Conservation (phyloP, 2,797 vertebrate genomes). For the Rhinogobio ventralis region DNA sequence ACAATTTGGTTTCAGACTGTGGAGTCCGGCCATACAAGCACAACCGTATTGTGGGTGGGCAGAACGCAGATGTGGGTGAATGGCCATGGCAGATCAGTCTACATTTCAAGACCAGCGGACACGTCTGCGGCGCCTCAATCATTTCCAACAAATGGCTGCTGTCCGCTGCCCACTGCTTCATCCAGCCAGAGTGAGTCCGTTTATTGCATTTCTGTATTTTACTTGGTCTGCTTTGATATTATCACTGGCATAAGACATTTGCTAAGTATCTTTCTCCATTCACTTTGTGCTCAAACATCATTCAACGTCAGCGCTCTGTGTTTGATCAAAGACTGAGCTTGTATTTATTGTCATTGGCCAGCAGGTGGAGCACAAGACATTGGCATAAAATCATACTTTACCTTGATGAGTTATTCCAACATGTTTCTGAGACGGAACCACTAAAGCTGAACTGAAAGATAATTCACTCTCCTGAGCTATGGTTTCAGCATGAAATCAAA, state of each 20-base stretch:
- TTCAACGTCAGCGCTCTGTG: neutral
- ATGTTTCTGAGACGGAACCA: neutral
- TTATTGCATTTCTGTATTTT: neutral
- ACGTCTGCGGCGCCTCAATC: slow-evolving; percentile 80
- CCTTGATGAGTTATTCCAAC: slow-evolving; percentile 6
- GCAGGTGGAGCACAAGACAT: slow-evolving; percentile 79
- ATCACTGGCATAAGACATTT: neutral
- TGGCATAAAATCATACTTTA: slow-evolving; percentile 56
- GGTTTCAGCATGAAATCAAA: slow-evolving; percentile 27
- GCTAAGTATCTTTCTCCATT: neutral
- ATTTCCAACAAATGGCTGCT: slow-evolving; percentile 79
- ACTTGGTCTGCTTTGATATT: neutral
- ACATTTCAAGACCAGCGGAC: slow-evolving; percentile 68
- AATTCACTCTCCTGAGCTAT: slow-evolving; percentile 9
- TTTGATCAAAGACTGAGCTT: slow-evolving; percentile 6
- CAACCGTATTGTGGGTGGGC: slow-evolving; percentile 83
- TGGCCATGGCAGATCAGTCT: slow-evolving; percentile 88
- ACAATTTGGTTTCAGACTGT: slow-evolving; percentile 69
- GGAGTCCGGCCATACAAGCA: slow-evolving; percentile 81
- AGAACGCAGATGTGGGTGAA: slow-evolving; percentile 80
- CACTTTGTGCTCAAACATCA: neutral
- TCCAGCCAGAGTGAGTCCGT: slow-evolving; percentile 66
- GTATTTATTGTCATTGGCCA: slow-evolving; percentile 62
- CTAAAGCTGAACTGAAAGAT: neutral
- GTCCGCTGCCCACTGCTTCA: slow-evolving; percentile 81